These are phyloP conservation scores for Agonopterix subpropinquella DNA, from an alignment of 2,888 invertebrate species.

Conservation along the genomic window DNA sequence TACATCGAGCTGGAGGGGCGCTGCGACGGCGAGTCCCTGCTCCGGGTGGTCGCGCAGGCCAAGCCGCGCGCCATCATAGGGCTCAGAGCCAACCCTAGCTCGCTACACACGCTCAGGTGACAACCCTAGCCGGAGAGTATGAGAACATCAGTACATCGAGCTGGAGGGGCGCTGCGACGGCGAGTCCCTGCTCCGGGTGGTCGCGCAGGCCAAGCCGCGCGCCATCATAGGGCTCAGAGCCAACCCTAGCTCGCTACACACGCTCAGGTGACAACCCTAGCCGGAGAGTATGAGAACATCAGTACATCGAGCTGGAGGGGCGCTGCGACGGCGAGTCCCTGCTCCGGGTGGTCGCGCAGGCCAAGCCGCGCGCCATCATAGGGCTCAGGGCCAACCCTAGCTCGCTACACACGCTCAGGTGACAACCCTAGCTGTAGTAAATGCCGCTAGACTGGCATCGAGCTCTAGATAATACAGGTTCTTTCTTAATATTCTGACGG, in stretches of 20 bases:
- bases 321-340: conserved; percentile 90
- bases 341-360: conserved; percentile 85
- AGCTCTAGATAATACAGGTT: no score
- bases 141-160: conserved; percentile 98
- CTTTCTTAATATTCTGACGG: no score
- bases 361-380: conserved; percentile 88
- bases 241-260: conserved; percentile 24
- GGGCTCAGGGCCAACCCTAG: conserved; percentile 43
- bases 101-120: conserved; percentile 39
- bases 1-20: conserved; percentile 98
- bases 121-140: neutral
- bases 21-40: conserved; percentile 82
- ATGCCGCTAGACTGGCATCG: conserved; percentile 58
- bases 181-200: conserved; percentile 87
- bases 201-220: conserved; percentile 87
- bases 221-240: conserved; percentile 79
- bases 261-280: conserved; percentile 38
- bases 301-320: conserved; percentile 98
- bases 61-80: conserved; percentile 87
- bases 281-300: no score
- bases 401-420: conserved; percentile 42
- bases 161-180: conserved; percentile 96
- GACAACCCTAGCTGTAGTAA: neutral
- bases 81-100: conserved; percentile 40
- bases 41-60: conserved; percentile 87